These are phyloP conservation scores for Antrozous pallidus DNA, from an alignment of 2,797 vertebrate genomes.

Conservation along the genomic window DNA sequence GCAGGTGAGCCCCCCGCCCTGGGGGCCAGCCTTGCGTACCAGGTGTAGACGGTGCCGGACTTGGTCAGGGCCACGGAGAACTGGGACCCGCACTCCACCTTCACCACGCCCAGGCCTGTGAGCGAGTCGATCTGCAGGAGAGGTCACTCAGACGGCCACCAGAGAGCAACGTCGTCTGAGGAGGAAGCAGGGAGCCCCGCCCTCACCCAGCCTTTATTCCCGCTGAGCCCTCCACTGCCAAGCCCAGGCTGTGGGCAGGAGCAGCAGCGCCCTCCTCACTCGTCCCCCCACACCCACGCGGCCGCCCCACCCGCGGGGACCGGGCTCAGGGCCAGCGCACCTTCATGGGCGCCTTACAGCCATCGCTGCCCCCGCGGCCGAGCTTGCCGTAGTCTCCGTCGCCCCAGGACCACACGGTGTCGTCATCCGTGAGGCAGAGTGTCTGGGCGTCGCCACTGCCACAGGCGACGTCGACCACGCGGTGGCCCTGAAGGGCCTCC, in stretches of 20 bases:
- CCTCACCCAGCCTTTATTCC: too few species aligned
- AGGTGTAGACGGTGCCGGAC: slow-evolving; percentile 97
- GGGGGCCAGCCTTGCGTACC: slow-evolving; percentile 81
- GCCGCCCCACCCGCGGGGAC: too few species aligned
- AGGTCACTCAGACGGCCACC: not conserved
- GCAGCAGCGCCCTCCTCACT: too few species aligned
- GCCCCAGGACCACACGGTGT: slow-evolving; percentile 99
- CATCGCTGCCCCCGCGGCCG: slow-evolving; percentile 96
- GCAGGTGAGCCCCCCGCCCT: not conserved
- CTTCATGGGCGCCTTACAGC: slow-evolving; percentile 99
- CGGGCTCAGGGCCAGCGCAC: slow-evolving; percentile 76
- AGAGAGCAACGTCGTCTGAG: not conserved
- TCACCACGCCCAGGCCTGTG: slow-evolving; percentile 94
- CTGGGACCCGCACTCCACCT: slow-evolving; percentile 98
- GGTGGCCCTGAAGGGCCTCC: slow-evolving; percentile 96
- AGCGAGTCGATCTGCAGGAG: slow-evolving; percentile 94
- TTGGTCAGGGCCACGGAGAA: slow-evolving; percentile 98
- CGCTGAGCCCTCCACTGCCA: too few species aligned
- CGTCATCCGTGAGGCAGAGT: slow-evolving; percentile 95
- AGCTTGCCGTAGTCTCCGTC: slow-evolving; percentile 98
- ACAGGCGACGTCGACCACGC: slow-evolving; percentile 96
- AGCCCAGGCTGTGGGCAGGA: too few species aligned
- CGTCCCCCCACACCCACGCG: too few species aligned
- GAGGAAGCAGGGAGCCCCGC: not conserved
- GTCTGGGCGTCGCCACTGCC: slow-evolving; percentile 98